These are phyloP conservation scores for Sciurus carolinensis DNA, from an alignment of 2,797 vertebrate species.

Conservation along the genomic window DNA sequence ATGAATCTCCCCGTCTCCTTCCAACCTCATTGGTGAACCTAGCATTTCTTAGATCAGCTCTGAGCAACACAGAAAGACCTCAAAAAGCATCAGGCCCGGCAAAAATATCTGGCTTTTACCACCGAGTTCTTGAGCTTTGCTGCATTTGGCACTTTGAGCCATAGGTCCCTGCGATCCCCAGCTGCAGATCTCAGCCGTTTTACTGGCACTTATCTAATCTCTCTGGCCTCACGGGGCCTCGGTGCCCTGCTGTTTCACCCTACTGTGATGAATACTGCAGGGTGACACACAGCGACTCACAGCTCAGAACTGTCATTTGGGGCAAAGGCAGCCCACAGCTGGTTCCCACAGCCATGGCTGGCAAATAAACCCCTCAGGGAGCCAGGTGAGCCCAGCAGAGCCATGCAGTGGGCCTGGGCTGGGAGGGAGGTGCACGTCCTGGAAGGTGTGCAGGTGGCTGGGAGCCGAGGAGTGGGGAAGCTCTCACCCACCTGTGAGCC, in stretches of 20 bases:
- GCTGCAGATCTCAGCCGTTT: background rate
- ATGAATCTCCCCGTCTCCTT: background rate
- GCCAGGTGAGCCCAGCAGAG: background rate
- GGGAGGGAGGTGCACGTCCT: background rate
- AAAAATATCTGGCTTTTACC: background rate
- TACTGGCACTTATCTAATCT: background rate
- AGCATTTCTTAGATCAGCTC: background rate
- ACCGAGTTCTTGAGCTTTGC: accelerated
- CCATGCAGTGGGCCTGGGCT: background rate
- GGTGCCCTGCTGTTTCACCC: background rate
- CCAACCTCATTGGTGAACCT: background rate
- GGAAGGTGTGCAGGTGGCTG: background rate
- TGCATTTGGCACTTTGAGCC: background rate
- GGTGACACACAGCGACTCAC: background rate
- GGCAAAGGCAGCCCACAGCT: background rate
- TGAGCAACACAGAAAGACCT: background rate
- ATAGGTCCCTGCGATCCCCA: background rate
- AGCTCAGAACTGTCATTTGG: background rate
- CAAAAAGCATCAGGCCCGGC: background rate
- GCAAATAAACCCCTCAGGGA: background rate
- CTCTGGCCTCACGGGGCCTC: background rate
- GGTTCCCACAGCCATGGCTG: background rate
- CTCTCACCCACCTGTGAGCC: background rate
- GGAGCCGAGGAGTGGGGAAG: accelerated
- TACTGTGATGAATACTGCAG: background rate